These are phyloP conservation scores for Muscicapa striata DNA, from an alignment of 2,797 vertebrate genomes.

Conservation along the genomic window DNA sequence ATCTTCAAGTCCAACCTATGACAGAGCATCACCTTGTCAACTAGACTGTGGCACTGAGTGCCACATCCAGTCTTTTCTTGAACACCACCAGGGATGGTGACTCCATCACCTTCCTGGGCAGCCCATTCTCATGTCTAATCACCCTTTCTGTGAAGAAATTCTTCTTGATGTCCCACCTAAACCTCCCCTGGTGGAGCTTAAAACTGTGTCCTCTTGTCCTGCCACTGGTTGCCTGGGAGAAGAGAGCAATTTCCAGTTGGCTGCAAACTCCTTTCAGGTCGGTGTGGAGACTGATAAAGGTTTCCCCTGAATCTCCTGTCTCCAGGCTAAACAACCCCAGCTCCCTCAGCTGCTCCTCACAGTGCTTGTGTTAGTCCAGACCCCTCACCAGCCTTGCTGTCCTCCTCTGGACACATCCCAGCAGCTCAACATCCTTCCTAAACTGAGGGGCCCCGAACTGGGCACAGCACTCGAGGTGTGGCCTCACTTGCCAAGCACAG, in stretches of 20 bases:
- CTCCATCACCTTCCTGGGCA: neutral
- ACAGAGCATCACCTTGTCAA: neutral
- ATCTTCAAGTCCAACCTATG: neutral
- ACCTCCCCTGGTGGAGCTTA: neutral
- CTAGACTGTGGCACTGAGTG: neutral
- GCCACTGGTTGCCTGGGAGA: neutral
- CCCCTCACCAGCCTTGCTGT: neutral
- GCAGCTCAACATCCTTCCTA: neutral
- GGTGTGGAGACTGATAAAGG: neutral
- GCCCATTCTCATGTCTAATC: neutral
- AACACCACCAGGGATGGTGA: neutral
- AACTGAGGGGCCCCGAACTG: rapidly evolving
- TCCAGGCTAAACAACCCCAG: neutral
- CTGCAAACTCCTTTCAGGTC: neutral
- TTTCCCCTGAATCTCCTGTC: neutral
- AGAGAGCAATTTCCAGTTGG: neutral
- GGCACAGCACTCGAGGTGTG: neutral
- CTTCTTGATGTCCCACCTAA: neutral
- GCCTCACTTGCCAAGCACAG: neutral
- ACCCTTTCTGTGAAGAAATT: neutral
- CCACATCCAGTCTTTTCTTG: neutral
- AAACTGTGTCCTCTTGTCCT: neutral
- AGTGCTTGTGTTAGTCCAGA: neutral
- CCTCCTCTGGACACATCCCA: neutral
- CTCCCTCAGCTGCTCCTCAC: neutral